These are phyloP conservation scores for Melierax canorus DNA, from an alignment of 2,113 vertebrate species.

Conservation along the genomic window DNA sequence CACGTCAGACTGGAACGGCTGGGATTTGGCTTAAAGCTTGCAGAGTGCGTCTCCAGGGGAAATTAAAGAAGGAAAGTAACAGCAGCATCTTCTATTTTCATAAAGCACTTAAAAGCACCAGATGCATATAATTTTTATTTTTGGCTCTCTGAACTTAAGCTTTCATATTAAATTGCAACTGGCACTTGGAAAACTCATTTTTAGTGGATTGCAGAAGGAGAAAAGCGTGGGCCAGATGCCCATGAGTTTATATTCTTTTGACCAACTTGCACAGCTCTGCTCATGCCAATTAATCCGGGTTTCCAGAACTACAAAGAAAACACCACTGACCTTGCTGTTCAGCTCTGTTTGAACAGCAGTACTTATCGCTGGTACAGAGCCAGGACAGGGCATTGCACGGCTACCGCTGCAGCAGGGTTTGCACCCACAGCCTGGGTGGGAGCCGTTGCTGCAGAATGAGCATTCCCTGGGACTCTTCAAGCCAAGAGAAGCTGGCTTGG, in stretches of 20 bases:
- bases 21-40: neutral
- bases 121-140: neutral
- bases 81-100: neutral
- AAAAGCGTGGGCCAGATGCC: neutral
- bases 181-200: neutral
- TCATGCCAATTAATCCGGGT: neutral
- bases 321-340: neutral
- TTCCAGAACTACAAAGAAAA: neutral
- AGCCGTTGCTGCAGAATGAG: neutral
- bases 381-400: rapidly evolving
- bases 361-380: neutral
- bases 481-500: neutral
- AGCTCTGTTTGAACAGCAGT: neutral
- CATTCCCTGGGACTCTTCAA: neutral
- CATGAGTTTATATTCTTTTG: neutral
- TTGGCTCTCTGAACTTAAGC: neutral
- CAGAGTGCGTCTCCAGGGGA: neutral
- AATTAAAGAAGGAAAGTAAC: neutral
- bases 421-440: neutral
- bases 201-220: neutral
- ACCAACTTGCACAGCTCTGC: neutral
- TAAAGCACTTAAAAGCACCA: neutral
- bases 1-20: neutral
- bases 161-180: neutral
- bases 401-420: neutral